phyloP scores from a whole-genome alignment of 1,140 invertebrate species.

The Drosophila nasuta region DNA sequence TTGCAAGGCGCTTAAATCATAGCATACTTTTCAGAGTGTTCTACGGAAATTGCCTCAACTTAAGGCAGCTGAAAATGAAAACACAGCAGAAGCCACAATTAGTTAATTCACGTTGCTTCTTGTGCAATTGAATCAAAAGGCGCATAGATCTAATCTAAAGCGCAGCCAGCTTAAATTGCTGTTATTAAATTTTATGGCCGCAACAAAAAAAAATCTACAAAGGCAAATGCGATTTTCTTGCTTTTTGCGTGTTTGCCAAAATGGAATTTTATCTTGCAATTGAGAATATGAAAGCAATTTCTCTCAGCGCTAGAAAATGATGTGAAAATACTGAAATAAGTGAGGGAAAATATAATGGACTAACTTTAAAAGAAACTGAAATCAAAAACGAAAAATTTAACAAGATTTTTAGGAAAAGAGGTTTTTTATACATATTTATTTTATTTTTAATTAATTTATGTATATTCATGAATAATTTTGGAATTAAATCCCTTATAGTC shows the following conservation, averaged over 20 bases:
- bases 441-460: background rate
- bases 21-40: slow-evolving; percentile 43
- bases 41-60: slow-evolving; percentile 22
- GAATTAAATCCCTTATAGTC: too few species aligned
- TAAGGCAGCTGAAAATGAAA: slow-evolving; percentile 2
- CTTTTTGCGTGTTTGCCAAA: slow-evolving; percentile 20
- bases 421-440: background rate
- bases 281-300: slow-evolving; percentile 38
- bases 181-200: slow-evolving; percentile 55
- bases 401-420: background rate
- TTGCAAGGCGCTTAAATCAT: slow-evolving; percentile 52
- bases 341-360: background rate
- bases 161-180: slow-evolving; percentile 33
- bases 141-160: slow-evolving; percentile 52
- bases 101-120: slow-evolving; percentile 40
- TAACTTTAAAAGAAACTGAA: background rate
- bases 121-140: slow-evolving; percentile 39
- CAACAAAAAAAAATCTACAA: slow-evolving; percentile 2
- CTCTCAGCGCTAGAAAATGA: slow-evolving; percentile 8
- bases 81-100: slow-evolving; percentile 39
- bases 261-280: slow-evolving; percentile 37
- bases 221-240: background rate
- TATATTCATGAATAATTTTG: too few species aligned
- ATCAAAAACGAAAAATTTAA: background rate
- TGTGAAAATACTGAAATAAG: slow-evolving; percentile 12